Conservation (phyloP, 2,113 vertebrate genomes). For the Campylomormyrus numenius region DNA sequence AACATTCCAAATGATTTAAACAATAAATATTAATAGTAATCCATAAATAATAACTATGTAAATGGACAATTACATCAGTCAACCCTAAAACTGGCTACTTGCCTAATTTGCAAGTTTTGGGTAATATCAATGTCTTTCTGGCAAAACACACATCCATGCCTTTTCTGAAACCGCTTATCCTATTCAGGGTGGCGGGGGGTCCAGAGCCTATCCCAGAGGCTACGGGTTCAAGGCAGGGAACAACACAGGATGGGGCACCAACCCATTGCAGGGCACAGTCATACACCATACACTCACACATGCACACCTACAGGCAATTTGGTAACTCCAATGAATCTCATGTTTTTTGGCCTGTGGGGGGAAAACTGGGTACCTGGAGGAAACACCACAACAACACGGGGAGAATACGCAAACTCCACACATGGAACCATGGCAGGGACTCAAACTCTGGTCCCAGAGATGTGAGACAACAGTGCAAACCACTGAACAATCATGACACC, state of each 20-base stretch:
- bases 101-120: background rate
- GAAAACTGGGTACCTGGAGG: background rate
- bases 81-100: background rate
- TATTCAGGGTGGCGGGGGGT: background rate
- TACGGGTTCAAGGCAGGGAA: no score
- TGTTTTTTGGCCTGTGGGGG: no score
- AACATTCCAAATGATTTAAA: background rate
- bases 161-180: background rate
- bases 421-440: background rate
- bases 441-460: background rate
- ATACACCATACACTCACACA: no score
- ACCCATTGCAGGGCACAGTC: no score
- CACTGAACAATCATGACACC: background rate
- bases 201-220: no score
- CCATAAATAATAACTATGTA: background rate
- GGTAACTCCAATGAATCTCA: no score
- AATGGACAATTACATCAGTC: background rate
- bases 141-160: slow-evolving; percentile 36
- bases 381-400: background rate
- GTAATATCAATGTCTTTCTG: slow-evolving; percentile 26
- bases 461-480: background rate
- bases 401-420: background rate
- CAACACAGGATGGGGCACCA: no score
- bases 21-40: background rate
- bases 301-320: no score